phyloP scores from a whole-genome alignment of 2,113 vertebrate genomes.

The Neodontobutis hainanensis region DNA sequence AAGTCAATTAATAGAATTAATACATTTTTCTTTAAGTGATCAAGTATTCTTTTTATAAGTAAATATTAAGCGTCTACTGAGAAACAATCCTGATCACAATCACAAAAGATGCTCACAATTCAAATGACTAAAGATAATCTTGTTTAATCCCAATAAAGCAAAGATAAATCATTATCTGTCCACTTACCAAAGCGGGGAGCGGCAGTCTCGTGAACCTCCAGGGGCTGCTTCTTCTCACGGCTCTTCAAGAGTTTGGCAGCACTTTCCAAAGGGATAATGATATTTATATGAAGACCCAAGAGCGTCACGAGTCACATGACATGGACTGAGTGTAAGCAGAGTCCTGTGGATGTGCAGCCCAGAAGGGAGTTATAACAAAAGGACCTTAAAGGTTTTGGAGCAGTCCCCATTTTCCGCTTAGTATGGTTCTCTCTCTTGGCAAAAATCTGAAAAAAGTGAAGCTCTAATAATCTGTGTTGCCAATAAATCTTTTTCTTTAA shows the following conservation, averaged over 20 bases:
- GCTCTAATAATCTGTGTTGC: too few species aligned
- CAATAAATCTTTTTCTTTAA: too few species aligned
- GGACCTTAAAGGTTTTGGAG: background rate
- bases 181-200: conserved; percentile 59
- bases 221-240: background rate
- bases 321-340: conserved; percentile 31
- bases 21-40: too few species aligned
- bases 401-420: background rate
- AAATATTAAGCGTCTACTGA: too few species aligned
- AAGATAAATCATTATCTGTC: background rate
- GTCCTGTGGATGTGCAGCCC: conserved; percentile 14
- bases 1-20: too few species aligned
- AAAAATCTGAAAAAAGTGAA: too few species aligned
- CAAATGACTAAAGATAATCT: too few species aligned
- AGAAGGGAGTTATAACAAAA: background rate
- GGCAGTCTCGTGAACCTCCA: conserved; percentile 12
- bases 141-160: background rate
- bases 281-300: conserved; percentile 62
- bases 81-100: too few species aligned
- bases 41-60: too few species aligned
- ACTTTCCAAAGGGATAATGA: conserved; percentile 4
- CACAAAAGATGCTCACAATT: too few species aligned
- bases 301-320: conserved; percentile 56
- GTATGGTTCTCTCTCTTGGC: background rate
- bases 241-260: conserved; percentile 43